phyloP scores from a whole-genome alignment of 1,140 invertebrate genomes.

The Papilio aristodemus region DNA sequence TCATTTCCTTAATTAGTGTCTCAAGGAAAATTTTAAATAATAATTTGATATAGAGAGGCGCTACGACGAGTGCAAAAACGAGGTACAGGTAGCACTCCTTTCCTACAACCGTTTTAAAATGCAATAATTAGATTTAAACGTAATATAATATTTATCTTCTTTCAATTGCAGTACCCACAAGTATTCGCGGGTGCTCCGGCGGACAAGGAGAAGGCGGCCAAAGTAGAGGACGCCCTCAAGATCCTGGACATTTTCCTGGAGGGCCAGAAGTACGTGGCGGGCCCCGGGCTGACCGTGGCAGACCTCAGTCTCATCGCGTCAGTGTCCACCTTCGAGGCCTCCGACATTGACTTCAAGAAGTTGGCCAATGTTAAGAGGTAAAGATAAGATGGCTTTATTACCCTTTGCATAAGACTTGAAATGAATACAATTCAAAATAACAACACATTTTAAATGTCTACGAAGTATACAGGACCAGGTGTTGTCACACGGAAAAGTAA shows the following conservation, averaged over 20 bases:
- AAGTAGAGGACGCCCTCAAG: constrained; percentile 83
- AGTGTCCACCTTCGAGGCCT: constrained; percentile 85
- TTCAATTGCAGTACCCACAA: constrained; percentile 84
- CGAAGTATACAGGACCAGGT: no score
- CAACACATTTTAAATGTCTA: no score
- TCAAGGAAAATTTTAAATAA: no score
- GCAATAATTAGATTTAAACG: no score
- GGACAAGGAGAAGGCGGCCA: constrained; percentile 84
- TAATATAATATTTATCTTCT: constrained; percentile 21
- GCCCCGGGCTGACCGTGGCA: constrained; percentile 86
- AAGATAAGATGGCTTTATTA: background rate
- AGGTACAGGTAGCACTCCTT: no score
- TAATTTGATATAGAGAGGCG: no score
- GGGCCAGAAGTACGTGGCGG: constrained; percentile 84
- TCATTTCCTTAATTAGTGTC: no score
- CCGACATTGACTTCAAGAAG: constrained; percentile 84
- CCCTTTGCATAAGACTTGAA: no score
- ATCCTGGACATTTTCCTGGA: constrained; percentile 86
- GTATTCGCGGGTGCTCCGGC: constrained; percentile 83
- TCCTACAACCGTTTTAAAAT: no score
- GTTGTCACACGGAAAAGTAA: no score
- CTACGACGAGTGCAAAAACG: no score
- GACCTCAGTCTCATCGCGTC: constrained; percentile 83
- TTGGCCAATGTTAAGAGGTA: constrained; percentile 84
- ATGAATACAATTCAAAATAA: no score